These are phyloP conservation scores for Caenorhabditis auriculariae DNA, from an alignment of 2,888 invertebrate species.

Conservation along the genomic window DNA sequence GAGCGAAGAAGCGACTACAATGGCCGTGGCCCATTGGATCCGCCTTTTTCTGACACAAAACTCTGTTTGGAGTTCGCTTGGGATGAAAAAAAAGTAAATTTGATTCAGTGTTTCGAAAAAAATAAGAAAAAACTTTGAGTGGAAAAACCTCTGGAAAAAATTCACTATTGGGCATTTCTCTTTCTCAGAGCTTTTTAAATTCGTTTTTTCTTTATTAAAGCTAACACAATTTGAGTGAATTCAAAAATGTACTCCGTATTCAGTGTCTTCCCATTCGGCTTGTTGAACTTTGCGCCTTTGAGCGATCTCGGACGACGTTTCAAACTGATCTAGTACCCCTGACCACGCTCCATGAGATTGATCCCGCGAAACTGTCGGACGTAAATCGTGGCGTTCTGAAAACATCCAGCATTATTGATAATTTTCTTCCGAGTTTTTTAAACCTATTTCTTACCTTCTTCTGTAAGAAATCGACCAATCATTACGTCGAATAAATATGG, in stretches of 20 bases:
- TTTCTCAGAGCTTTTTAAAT: too few relatives aligned
- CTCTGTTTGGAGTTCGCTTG: too few relatives aligned
- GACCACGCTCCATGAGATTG: conserved; percentile 37
- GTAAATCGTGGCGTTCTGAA: conserved; percentile 47
- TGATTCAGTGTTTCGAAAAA: too few relatives aligned
- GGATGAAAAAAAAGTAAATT: too few relatives aligned
- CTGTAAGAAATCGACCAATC: conserved; percentile 81
- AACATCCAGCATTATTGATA: conserved; percentile 3
- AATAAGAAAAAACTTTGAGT: too few relatives aligned
- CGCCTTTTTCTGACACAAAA: too few relatives aligned
- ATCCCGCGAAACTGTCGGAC: conserved; percentile 47
- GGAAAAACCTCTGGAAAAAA: too few relatives aligned
- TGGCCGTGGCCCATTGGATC: conserved; percentile 13
- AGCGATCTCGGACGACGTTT: conserved; percentile 38
- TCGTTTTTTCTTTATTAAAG: neutral
- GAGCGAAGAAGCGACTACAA: conserved; percentile 16
- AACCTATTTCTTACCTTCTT: conserved; percentile 68
- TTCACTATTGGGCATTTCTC: too few relatives aligned
- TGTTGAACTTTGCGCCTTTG: conserved; percentile 43
- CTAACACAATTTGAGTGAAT: conserved; percentile 2
- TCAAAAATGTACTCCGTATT: conserved; percentile 5
- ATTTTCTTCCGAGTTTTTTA: conserved; percentile 2
- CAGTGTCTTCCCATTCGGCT: conserved; percentile 35
- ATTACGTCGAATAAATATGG: conserved; percentile 86
- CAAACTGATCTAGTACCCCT: conserved; percentile 44